Evolutionary conservation across 2,888 invertebrate genomes (phyloP).

Genomic region (Galerucella calmariensis): DNA sequence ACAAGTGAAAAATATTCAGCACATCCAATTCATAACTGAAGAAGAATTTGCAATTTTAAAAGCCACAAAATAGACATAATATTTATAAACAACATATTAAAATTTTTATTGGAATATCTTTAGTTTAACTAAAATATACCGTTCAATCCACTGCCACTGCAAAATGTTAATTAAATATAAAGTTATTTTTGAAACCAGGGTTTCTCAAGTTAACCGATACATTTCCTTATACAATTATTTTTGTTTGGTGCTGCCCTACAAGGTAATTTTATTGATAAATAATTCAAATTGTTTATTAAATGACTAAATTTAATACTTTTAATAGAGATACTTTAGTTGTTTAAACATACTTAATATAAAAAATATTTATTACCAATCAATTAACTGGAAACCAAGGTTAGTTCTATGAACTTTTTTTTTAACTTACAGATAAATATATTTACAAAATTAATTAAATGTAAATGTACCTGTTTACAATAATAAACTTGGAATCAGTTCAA

Average conservation of each 20-base stretch:
- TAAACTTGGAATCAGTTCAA: background rate
- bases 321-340: too few species aligned
- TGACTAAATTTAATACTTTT: too few species aligned
- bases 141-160: background rate
- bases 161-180: background rate
- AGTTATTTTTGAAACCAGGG: background rate
- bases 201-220: background rate
- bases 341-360: background rate
- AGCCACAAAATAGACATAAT: too few species aligned
- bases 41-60: too few species aligned
- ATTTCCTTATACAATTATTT: background rate
- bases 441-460: background rate
- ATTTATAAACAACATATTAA: too few species aligned
- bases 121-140: background rate
- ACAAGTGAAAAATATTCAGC: too few species aligned
- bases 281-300: too few species aligned
- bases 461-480: background rate
- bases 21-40: too few species aligned
- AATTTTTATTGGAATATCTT: too few species aligned
- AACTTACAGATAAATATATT: background rate
- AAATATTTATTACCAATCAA: background rate
- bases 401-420: background rate
- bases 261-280: too few species aligned
- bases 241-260: too few species aligned
- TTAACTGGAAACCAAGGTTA: slow-evolving; percentile 9